These are phyloP conservation scores for Octomys mimax DNA, from an alignment of 2,797 vertebrate genomes.

Conservation along the genomic window DNA sequence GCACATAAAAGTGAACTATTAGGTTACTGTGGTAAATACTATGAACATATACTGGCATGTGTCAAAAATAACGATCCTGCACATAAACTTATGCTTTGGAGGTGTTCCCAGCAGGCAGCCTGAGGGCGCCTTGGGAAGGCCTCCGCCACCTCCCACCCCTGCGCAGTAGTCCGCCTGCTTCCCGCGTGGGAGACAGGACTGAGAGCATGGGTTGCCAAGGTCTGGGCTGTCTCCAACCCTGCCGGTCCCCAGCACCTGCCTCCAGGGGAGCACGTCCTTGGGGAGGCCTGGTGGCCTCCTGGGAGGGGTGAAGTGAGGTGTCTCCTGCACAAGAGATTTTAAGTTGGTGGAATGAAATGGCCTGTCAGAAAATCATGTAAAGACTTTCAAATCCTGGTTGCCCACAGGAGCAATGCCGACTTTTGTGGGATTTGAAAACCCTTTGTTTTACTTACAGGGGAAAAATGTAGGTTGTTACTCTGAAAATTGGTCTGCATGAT, in stretches of 20 bases:
- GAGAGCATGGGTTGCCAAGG: background rate
- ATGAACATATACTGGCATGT: background rate
- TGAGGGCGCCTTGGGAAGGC: background rate
- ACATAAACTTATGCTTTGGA: background rate
- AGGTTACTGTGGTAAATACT: background rate
- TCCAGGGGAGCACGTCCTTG: too few species aligned
- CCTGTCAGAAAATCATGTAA: background rate
- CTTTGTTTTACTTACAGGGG: background rate
- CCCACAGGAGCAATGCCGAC: background rate
- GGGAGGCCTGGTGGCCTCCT: background rate
- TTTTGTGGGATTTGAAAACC: background rate
- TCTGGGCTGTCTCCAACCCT: too few species aligned
- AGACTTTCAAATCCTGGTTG: background rate
- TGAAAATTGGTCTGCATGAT: background rate
- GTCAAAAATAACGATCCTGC: background rate
- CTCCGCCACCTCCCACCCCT: too few species aligned
- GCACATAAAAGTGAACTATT: background rate
- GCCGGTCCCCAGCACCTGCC: background rate
- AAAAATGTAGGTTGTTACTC: background rate
- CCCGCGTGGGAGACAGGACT: background rate
- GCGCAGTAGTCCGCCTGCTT: background rate
- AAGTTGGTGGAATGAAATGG: background rate
- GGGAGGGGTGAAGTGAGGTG: background rate
- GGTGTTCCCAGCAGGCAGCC: background rate
- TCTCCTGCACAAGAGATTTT: constrained; percentile 6